Evolutionary conservation across 2,888 invertebrate species (phyloP).

Genomic region (Chymomyza fuscimana): DNA sequence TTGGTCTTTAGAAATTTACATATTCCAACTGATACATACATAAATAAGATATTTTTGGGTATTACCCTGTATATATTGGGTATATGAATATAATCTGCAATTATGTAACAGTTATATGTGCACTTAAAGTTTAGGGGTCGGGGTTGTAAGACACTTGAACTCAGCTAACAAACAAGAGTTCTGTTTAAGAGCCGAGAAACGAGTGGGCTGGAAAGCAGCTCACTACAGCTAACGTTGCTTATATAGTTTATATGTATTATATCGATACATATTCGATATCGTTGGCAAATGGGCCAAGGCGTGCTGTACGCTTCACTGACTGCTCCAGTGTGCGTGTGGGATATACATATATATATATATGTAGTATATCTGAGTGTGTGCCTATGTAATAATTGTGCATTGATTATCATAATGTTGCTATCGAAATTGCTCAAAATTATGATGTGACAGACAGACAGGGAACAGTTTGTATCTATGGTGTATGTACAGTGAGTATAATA

Average conservation of each 20-base stretch:
- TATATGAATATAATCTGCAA: not conserved
- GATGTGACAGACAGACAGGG: conserved; percentile 10
- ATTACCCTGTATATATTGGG: not conserved
- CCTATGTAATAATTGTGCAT: conserved; percentile 61
- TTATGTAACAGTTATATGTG: not conserved
- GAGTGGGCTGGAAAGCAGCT: not conserved
- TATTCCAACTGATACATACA: too few relatives aligned
- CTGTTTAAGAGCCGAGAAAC: not conserved
- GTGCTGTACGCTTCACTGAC: conserved; percentile 1
- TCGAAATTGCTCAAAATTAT: conserved; percentile 53
- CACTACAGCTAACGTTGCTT: not conserved
- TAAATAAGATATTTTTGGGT: too few relatives aligned
- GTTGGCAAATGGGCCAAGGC: conserved; percentile 1
- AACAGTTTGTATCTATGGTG: not conserved
- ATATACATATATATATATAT: too few relatives aligned
- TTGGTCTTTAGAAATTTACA: too few relatives aligned
- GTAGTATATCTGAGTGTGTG: not conserved
- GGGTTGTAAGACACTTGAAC: not conserved
- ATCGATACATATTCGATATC: not conserved
- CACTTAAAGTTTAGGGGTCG: not conserved
- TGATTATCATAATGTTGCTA: conserved; percentile 59
- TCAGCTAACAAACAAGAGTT: not conserved
- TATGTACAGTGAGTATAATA: not conserved
- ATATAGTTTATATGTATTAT: not conserved
- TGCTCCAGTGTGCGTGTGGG: not conserved